A percentile compares a stretch with the other conserved stretches of the same genome.
Conservation (phyloP, 1,140 invertebrate species). For the Drosophila burlai region DNA sequence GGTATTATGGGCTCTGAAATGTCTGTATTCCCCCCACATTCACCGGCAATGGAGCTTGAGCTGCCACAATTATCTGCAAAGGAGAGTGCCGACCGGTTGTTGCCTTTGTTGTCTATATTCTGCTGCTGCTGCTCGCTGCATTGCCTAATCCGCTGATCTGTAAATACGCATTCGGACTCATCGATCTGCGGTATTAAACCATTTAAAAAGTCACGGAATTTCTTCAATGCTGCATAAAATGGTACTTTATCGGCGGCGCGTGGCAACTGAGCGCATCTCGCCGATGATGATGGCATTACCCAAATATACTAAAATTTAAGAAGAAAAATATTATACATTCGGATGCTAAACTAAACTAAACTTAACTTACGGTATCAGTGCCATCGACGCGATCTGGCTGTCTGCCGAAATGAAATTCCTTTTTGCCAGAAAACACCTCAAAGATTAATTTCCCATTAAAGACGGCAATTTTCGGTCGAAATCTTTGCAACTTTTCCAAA, state of each 20-base stretch:
- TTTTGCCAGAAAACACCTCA: constrained; percentile 98
- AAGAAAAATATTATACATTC: neutral
- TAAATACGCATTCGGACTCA: constrained; percentile 96
- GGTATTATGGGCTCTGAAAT: constrained; percentile 13
- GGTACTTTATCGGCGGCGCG: constrained; percentile 98
- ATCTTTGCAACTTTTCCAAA: constrained; percentile 96
- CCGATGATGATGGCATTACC: constrained; percentile 99
- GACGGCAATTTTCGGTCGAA: constrained; percentile 97
- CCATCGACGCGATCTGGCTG: constrained; percentile 96
- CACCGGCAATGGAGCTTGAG: neutral
- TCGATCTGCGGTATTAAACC: constrained; percentile 94
- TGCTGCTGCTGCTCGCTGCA: constrained; percentile 85
- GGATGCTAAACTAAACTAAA: no score
- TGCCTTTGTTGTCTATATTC: constrained; percentile 8
- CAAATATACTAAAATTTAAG: constrained; percentile 93
- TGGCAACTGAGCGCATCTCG: constrained; percentile 97
- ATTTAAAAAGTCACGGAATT: constrained; percentile 97
- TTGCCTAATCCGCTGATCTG: constrained; percentile 90
- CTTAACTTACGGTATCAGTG: constrained; percentile 94
- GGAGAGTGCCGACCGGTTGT: neutral
- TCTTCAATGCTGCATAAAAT: constrained; percentile 97
- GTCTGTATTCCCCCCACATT: constrained; percentile 36
- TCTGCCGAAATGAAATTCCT: constrained; percentile 98
- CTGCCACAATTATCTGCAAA: constrained; percentile 38
- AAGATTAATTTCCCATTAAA: constrained; percentile 99